Conservation (phyloP, 2,888 invertebrate species). For the Noctua janthina region DNA sequence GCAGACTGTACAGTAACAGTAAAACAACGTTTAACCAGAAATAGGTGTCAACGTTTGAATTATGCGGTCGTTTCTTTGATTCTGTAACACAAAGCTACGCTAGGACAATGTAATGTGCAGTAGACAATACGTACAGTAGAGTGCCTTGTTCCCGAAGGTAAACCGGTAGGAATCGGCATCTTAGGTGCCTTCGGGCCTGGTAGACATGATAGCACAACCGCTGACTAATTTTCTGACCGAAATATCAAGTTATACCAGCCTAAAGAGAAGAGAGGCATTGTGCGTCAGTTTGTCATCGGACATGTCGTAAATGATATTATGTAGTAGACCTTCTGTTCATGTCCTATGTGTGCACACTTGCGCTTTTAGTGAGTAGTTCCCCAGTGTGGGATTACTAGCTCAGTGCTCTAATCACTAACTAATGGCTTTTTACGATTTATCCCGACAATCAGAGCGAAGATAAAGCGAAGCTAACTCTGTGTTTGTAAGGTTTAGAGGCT, state of each 20-base stretch:
- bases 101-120: neutral
- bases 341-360: neutral
- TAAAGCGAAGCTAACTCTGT: slow-evolving; percentile 18
- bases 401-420: slow-evolving; percentile 54
- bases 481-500: slow-evolving; percentile 12
- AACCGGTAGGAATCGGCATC: neutral
- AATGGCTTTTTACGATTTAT: slow-evolving; percentile 56
- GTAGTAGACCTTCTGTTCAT: slow-evolving; percentile 25
- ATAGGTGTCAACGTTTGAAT: neutral
- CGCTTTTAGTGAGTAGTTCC: slow-evolving; percentile 42
- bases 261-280: neutral
- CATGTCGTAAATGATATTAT: neutral
- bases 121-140: neutral
- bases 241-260: neutral
- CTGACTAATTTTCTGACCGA: neutral
- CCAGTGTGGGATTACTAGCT: slow-evolving; percentile 51
- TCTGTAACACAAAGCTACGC: neutral
- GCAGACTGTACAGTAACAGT: neutral
- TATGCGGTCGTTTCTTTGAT: neutral
- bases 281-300: neutral
- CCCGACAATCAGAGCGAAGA: slow-evolving; percentile 14
- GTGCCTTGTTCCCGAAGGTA: neutral
- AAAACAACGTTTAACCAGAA: neutral
- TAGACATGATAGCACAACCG: too few species aligned
- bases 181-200: neutral